Conservation (phyloP, 2,888 invertebrate species). For the Chaetoderma sp. region DNA sequence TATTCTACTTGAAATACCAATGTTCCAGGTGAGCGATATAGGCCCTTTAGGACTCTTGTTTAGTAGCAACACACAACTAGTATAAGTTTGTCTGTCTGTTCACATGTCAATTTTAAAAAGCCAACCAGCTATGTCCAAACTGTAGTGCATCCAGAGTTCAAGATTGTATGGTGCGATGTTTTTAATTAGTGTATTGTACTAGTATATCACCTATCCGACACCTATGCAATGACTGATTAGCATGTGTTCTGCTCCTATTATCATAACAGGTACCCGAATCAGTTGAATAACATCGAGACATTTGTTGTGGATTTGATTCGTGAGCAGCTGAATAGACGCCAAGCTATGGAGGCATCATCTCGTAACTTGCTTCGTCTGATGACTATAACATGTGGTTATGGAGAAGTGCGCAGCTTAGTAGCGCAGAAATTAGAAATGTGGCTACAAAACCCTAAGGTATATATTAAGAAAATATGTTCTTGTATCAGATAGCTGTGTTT, state of each 20-base stretch:
- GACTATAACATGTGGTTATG: conserved; percentile 86
- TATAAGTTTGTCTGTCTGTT: too few species aligned
- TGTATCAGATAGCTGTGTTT: not conserved
- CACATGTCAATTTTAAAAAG: too few species aligned
- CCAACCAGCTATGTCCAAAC: too few species aligned
- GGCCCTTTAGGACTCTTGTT: too few species aligned
- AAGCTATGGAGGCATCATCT: conserved; percentile 82
- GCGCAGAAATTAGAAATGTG: conserved; percentile 89
- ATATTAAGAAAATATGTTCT: not conserved
- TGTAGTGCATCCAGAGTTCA: too few species aligned
- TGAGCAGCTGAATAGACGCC: conserved; percentile 87
- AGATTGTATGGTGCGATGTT: too few species aligned
- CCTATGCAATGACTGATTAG: not conserved
- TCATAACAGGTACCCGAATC: conserved; percentile 74
- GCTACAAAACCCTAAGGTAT: conserved; percentile 91
- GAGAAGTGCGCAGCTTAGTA: conserved; percentile 84
- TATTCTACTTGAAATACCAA: too few species aligned
- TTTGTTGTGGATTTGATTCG: conserved; percentile 88
- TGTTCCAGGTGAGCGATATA: too few species aligned
- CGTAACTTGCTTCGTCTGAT: conserved; percentile 89
- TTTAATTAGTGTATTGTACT: too few species aligned
- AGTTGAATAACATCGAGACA: conserved; percentile 80
- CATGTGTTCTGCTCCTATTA: not conserved
- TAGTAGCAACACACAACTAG: too few species aligned
- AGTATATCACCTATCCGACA: not conserved